Evolutionary conservation across 2,888 invertebrate genomes (phyloP).

Genomic region (Cantharis flavilabris): DNA sequence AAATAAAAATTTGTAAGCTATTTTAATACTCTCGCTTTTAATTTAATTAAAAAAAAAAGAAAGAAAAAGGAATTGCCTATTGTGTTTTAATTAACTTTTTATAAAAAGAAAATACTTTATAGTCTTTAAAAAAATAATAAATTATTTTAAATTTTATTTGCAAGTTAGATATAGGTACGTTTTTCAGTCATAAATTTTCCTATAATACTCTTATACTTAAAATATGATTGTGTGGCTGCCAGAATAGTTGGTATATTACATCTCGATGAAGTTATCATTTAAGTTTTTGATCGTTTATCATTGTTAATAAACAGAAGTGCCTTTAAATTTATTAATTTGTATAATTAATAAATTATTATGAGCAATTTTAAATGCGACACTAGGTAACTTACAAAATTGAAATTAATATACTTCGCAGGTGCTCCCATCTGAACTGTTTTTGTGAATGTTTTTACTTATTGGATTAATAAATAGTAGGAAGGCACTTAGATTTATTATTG

Average conservation of each 20-base stretch:
- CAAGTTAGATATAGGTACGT: constrained; percentile 48
- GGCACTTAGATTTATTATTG: background rate
- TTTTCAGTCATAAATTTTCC: constrained; percentile 47
- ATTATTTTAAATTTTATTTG: constrained; percentile 43
- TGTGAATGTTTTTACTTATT: background rate
- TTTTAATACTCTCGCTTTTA: background rate
- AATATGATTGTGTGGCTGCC: constrained; percentile 37
- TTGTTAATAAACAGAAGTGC: constrained; percentile 9
- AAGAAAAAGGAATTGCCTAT: background rate
- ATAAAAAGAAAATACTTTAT: constrained; percentile 45
- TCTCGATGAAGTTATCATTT: constrained; percentile 44
- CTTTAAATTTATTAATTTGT: constrained; percentile 1
- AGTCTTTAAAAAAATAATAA: constrained; percentile 42
- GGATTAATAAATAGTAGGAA: background rate
- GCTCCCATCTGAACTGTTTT: background rate
- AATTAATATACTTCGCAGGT: background rate
- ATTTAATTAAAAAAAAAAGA: background rate
- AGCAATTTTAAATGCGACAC: background rate
- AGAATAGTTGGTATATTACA: constrained; percentile 23
- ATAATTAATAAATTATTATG: constrained; percentile 4
- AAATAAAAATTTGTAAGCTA: background rate
- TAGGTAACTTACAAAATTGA: background rate
- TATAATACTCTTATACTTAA: constrained; percentile 44
- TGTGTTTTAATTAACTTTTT: constrained; percentile 44
- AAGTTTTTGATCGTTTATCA: constrained; percentile 34